Conservation (phyloP, 92 coral and sea anemone genomes). For the Porites cylindrica region DNA sequence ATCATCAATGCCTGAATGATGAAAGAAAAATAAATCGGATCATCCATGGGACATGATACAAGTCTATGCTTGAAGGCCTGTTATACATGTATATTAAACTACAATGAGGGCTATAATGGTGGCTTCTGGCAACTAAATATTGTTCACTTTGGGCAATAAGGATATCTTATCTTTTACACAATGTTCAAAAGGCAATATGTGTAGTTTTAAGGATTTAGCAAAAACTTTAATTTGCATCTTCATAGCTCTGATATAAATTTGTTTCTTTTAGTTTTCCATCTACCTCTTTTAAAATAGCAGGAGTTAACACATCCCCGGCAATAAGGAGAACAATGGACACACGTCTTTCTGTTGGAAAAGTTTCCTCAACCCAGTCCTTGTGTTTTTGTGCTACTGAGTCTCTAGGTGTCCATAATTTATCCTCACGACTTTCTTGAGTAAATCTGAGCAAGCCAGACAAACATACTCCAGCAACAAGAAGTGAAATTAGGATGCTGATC, state of each 20-base stretch:
- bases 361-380: conserved; percentile 80
- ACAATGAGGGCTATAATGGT: too few relatives aligned
- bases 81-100: too few relatives aligned
- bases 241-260: too few relatives aligned
- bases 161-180: too few relatives aligned
- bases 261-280: too few relatives aligned
- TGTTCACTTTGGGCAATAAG: too few relatives aligned
- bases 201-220: too few relatives aligned
- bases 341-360: conserved; percentile 75
- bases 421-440: conserved; percentile 81
- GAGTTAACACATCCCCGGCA: conserved; percentile 77
- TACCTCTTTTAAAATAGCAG: conserved; percentile 59
- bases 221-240: too few relatives aligned
- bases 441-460: conserved; percentile 75
- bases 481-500: conserved; percentile 73
- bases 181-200: too few relatives aligned
- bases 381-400: conserved; percentile 77
- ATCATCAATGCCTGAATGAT: conserved; percentile 52
- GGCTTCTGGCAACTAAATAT: too few relatives aligned
- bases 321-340: conserved; percentile 57
- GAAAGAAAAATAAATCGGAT: not conserved
- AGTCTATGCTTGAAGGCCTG: too few relatives aligned
- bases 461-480: conserved; percentile 77
- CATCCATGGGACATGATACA: too few relatives aligned
- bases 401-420: conserved; percentile 91